These are phyloP conservation scores for Lycocerus yunnanus DNA, from an alignment of 2,888 invertebrate genomes.

Conservation along the genomic window DNA sequence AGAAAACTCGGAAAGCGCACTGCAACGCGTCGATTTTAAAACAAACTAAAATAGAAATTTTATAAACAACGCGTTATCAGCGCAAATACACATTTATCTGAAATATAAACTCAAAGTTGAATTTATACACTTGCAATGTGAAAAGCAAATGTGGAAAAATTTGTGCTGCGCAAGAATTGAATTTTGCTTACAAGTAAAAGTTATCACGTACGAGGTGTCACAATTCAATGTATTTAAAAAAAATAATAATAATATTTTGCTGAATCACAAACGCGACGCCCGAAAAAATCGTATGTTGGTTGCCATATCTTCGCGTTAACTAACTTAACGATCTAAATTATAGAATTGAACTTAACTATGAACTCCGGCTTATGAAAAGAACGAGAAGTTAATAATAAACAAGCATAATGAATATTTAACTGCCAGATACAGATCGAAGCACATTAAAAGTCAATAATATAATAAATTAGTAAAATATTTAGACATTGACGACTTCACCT, in stretches of 20 bases:
- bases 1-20: not conserved
- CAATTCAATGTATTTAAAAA: too few species aligned
- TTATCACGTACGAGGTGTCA: not conserved
- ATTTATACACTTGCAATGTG: conserved; percentile 3
- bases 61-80: conserved; percentile 10
- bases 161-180: not conserved
- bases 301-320: conserved; percentile 23
- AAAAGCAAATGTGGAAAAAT: not conserved
- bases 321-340: conserved; percentile 29
- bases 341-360: conserved; percentile 28
- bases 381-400: conserved; percentile 6
- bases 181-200: not conserved
- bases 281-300: conserved; percentile 9
- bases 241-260: not conserved
- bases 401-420: conserved; percentile 18
- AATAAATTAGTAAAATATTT: not conserved
- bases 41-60: conserved; percentile 13
- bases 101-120: conserved; percentile 15
- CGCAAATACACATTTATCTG: conserved; percentile 15
- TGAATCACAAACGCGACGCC: not conserved
- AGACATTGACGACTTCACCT: not conserved
- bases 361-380: conserved; percentile 14
- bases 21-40: not conserved
- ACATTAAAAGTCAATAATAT: not conserved
- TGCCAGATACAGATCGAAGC: conserved; percentile 2